Percentiles rank a stretch among this genome's conserved stretches.
Evolutionary conservation across 2,113 vertebrate genomes (phyloP).

Genomic region (Heteronetta atricapilla): DNA sequence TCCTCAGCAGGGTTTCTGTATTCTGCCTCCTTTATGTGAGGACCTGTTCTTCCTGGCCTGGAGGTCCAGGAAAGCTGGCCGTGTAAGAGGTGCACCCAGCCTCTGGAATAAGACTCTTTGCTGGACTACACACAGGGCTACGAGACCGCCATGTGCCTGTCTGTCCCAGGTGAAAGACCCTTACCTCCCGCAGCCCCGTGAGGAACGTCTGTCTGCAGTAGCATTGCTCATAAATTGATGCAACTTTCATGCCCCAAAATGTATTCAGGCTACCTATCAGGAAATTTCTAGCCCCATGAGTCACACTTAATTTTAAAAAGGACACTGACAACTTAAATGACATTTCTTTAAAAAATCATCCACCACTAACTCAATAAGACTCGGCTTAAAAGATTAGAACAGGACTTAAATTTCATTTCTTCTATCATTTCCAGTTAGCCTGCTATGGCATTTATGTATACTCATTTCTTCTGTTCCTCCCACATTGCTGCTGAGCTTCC

Average conservation of each 20-base stretch:
- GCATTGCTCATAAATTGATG: background rate
- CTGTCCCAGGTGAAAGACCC: background rate
- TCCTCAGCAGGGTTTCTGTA: background rate
- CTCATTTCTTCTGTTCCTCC: background rate
- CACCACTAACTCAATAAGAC: background rate
- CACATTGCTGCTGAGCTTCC: background rate
- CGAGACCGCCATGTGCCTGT: background rate
- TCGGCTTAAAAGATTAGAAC: background rate
- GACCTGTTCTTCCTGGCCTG: background rate
- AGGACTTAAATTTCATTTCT: background rate
- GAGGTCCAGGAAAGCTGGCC: background rate
- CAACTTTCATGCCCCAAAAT: background rate
- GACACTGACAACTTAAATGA: background rate
- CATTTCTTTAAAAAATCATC: background rate
- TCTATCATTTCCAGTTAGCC: background rate
- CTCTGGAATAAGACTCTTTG: background rate
- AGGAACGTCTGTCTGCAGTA: background rate
- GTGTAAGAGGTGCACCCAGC: background rate
- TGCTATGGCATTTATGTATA: background rate
- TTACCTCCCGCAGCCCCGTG: background rate
- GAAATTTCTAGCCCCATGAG: background rate
- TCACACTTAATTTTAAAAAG: background rate
- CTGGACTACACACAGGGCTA: background rate
- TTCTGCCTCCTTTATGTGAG: background rate
- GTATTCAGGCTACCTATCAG: background rate